These are phyloP conservation scores for Hyperoplus immaculatus DNA, from an alignment of 2,797 vertebrate species.

Conservation along the genomic window DNA sequence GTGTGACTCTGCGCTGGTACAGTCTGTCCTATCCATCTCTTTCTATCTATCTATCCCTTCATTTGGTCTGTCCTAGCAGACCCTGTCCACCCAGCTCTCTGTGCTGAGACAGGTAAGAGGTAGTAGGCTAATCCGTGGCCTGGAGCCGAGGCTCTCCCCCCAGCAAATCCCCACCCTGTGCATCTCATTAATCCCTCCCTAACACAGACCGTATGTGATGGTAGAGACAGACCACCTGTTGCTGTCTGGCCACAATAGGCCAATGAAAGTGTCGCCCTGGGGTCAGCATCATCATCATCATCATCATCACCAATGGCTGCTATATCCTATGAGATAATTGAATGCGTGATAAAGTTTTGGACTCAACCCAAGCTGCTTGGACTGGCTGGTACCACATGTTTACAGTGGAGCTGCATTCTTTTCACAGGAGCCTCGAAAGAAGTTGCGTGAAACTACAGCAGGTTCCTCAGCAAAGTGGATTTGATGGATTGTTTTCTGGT, in stretches of 20 bases:
- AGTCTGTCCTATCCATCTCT: conserved; percentile 55
- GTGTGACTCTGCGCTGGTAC: conserved; percentile 76
- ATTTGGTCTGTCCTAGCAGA: conserved; percentile 60
- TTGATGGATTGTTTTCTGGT: conserved; percentile 54
- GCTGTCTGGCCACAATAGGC: conserved; percentile 43
- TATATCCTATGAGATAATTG: neutral
- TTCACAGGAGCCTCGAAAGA: conserved; percentile 36
- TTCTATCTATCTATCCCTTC: conserved; percentile 29
- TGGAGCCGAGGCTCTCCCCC: conserved; percentile 66
- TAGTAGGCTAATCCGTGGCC: conserved; percentile 74
- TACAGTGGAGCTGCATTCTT: conserved; percentile 49
- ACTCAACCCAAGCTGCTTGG: conserved; percentile 11
- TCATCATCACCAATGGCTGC: neutral
- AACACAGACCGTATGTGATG: conserved; percentile 70
- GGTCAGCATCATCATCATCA: conserved; percentile 25
- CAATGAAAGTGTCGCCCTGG: conserved; percentile 18
- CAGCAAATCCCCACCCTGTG: conserved; percentile 71
- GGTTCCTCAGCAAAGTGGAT: conserved; percentile 40
- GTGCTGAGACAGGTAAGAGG: conserved; percentile 80
- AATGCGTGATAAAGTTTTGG: conserved; percentile 9
- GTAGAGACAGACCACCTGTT: conserved; percentile 78
- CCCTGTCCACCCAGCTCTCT: conserved; percentile 54
- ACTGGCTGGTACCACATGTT: conserved; percentile 28
- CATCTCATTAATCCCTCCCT: conserved; percentile 79
- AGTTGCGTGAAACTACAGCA: conserved; percentile 32